A percentile compares a stretch with the other conserved stretches of the same genome.
These are phyloP conservation scores for Eumacrocentrus americanus DNA, from an alignment of 2,888 invertebrate genomes.

Conservation along the genomic window DNA sequence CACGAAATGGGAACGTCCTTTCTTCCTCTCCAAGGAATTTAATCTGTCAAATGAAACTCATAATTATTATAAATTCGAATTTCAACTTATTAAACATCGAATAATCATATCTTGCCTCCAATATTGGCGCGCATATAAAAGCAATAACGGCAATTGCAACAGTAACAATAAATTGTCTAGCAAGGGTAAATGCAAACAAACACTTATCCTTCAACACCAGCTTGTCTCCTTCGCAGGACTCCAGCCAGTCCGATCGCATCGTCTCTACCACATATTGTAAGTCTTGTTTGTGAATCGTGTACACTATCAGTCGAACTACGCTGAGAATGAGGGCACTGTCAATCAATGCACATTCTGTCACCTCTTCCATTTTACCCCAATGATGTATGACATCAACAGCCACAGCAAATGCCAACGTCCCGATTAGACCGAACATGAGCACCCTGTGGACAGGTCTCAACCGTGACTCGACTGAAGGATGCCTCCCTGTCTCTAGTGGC, in stretches of 20 bases:
- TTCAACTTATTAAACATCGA: too few species aligned
- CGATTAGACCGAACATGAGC: slow-evolving; percentile 35
- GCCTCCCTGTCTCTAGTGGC: slow-evolving; percentile 38
- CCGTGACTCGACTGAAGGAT: slow-evolving; percentile 1
- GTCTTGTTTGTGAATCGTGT: slow-evolving; percentile 40
- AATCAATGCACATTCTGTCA: slow-evolving; percentile 48
- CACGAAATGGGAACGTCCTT: slow-evolving; percentile 46
- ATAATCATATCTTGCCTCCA: slow-evolving; percentile 42
- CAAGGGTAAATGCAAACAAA: slow-evolving; percentile 40
- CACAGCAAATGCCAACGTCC: slow-evolving; percentile 28
- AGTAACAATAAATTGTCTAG: slow-evolving; percentile 48
- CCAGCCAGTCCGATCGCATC: slow-evolving; percentile 50
- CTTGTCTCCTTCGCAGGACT: slow-evolving; percentile 37
- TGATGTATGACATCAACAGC: slow-evolving; percentile 41
- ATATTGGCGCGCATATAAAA: slow-evolving; percentile 41
- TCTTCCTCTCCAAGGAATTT: slow-evolving; percentile 32
- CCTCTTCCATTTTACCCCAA: slow-evolving; percentile 44
- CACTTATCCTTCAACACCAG: slow-evolving; percentile 43
- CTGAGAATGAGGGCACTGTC: slow-evolving; percentile 41
- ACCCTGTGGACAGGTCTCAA: slow-evolving; percentile 35
- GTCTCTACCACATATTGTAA: slow-evolving; percentile 44
- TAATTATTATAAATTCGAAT: slow-evolving; percentile 10
- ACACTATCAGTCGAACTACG: slow-evolving; percentile 42
- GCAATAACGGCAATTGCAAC: slow-evolving; percentile 33
- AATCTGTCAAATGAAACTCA: slow-evolving; percentile 30